Conservation (phyloP, 2,888 invertebrate genomes). For the Diarsia dahlii region DNA sequence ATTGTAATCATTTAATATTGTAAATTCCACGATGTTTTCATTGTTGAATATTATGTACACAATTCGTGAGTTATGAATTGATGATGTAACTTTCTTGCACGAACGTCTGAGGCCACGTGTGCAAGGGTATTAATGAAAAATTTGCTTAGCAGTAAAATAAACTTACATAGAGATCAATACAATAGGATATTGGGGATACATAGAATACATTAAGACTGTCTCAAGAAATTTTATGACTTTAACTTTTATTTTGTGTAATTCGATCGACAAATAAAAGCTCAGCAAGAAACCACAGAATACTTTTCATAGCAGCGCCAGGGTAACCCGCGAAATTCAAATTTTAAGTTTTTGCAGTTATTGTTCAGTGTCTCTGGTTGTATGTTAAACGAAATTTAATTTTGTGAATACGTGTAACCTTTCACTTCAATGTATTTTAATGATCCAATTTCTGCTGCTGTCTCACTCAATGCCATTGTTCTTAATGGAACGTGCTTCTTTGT, state of each 20-base stretch:
- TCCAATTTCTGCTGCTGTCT: not conserved
- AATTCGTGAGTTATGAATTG: constrained; percentile 13
- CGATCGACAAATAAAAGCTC: too few relatives aligned
- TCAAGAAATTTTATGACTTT: too few relatives aligned
- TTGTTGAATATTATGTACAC: not conserved
- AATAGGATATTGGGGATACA: not conserved
- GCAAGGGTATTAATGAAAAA: not conserved
- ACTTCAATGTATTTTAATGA: constrained; percentile 7
- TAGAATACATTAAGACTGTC: not conserved
- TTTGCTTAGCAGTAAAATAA: not conserved
- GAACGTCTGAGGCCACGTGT: not conserved
- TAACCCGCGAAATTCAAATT: too few relatives aligned
- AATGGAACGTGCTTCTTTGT: not conserved
- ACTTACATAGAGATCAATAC: not conserved
- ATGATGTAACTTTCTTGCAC: not conserved
- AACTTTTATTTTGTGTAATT: too few relatives aligned
- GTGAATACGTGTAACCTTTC: not conserved
- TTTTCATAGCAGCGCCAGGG: too few relatives aligned
- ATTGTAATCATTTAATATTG: constrained; percentile 14
- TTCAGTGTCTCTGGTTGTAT: too few relatives aligned
- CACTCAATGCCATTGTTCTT: constrained; percentile 7
- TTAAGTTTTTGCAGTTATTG: too few relatives aligned
- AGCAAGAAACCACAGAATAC: too few relatives aligned
- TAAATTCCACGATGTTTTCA: constrained; percentile 17
- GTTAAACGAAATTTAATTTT: too few relatives aligned